phyloP scores from a whole-genome alignment of 2,888 invertebrate genomes.

The Leucophenga montana region DNA sequence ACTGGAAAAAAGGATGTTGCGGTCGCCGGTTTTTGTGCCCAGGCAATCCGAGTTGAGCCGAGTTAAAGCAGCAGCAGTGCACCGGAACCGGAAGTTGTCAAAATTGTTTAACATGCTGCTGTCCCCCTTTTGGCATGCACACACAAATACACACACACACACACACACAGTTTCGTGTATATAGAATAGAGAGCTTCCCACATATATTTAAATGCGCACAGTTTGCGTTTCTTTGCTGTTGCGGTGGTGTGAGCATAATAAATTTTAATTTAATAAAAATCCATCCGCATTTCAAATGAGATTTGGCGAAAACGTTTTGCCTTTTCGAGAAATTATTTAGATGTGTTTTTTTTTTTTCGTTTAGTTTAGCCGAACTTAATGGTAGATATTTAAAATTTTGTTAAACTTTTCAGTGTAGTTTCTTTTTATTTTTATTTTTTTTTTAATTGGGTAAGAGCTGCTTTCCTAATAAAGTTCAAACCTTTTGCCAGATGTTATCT shows the following conservation, averaged over 20 bases:
- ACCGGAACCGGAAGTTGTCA: conserved; percentile 25
- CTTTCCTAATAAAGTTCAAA: too few relatives aligned
- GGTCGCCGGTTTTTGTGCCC: conserved; percentile 12
- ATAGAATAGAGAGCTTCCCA: not conserved
- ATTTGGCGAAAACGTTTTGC: conserved; percentile 40
- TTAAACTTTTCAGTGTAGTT: too few relatives aligned
- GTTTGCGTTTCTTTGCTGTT: too few relatives aligned
- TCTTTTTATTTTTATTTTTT: too few relatives aligned
- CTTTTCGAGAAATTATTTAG: not conserved
- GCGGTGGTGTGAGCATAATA: conserved; percentile 52
- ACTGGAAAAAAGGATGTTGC: conserved; percentile 10
- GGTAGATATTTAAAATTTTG: too few relatives aligned
- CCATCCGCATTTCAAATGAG: conserved; percentile 58
- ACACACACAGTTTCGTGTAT: not conserved
- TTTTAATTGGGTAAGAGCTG: too few relatives aligned
- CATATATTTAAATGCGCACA: too few relatives aligned
- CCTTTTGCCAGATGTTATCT: too few relatives aligned
- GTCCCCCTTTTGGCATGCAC: not conserved
- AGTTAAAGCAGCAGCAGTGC: conserved; percentile 1
- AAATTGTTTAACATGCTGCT: conserved; percentile 15
- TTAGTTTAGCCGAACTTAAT: not conserved
- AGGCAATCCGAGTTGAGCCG: not conserved
- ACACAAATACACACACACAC: conserved; percentile 12
- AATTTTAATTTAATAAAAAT: conserved; percentile 61
- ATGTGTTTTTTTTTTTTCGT: not conserved